Conservation (phyloP, 2,113 vertebrate genomes). For the Alaudala cheleensis region DNA sequence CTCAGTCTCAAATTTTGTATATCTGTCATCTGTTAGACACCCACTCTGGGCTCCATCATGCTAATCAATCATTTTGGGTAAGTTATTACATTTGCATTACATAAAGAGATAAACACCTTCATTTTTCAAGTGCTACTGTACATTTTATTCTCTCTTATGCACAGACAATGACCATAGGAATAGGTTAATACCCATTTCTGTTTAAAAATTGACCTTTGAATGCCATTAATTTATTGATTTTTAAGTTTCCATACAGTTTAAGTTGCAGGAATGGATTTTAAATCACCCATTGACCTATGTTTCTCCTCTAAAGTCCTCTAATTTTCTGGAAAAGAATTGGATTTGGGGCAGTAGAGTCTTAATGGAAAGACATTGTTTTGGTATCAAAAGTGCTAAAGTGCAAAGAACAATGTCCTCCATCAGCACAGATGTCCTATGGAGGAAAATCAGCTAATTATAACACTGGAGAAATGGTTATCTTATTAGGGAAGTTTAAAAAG, state of each 20-base stretch:
- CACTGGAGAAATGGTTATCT: neutral
- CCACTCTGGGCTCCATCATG: neutral
- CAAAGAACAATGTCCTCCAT: neutral
- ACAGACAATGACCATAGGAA: neutral
- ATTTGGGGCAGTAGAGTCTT: neutral
- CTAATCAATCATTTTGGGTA: constrained; percentile 32
- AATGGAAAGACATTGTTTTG: neutral
- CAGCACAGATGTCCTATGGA: neutral
- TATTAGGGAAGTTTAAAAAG: neutral
- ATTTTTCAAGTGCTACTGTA: neutral
- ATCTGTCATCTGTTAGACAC: constrained; percentile 36
- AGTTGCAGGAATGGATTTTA: neutral
- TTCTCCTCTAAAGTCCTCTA: neutral
- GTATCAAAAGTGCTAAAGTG: neutral
- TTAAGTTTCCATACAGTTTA: neutral
- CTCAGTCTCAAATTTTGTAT: constrained; percentile 3
- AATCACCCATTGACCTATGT: neutral
- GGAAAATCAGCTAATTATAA: neutral
- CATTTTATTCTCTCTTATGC: neutral
- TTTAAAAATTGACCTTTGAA: neutral
- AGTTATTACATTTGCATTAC: constrained; percentile 17
- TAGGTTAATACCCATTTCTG: neutral
- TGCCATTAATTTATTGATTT: constrained; percentile 5
- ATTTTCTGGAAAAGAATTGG: neutral
- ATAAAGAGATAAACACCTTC: neutral